Evolutionary conservation across 2,888 invertebrate genomes (phyloP).

Genomic region (Volucella zonaria): DNA sequence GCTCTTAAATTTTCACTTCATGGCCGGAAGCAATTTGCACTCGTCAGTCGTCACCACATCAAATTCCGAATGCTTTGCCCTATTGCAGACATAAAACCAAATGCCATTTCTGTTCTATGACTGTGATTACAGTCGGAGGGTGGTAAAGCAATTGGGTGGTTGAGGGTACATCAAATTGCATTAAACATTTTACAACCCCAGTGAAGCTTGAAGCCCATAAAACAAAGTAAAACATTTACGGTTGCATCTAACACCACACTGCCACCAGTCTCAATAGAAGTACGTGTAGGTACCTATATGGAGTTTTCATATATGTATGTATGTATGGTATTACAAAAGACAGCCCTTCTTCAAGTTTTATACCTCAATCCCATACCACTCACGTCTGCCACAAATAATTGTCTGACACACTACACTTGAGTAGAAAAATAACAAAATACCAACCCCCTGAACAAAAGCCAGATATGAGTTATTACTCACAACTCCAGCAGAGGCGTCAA

Average conservation of each 20-base stretch:
- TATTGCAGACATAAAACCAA: slow-evolving; percentile 62
- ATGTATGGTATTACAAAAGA: slow-evolving; percentile 25
- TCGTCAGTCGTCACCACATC: slow-evolving; percentile 57
- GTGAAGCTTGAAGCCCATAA: slow-evolving; percentile 44
- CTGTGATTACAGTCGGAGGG: slow-evolving; percentile 59
- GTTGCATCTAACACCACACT: slow-evolving; percentile 41
- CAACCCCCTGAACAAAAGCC: slow-evolving; percentile 22
- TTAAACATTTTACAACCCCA: slow-evolving; percentile 65
- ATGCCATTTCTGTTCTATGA: slow-evolving; percentile 54
- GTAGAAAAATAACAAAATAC: slow-evolving; percentile 12
- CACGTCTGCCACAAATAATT: slow-evolving; percentile 47
- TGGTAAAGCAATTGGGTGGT: slow-evolving; percentile 6
- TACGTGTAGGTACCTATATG: slow-evolving; percentile 27
- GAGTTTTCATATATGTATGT: slow-evolving; percentile 25
- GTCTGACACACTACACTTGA: slow-evolving; percentile 31
- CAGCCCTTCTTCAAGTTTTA: slow-evolving; percentile 22
- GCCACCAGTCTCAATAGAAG: background rate
- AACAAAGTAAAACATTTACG: slow-evolving; percentile 69
- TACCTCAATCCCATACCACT: slow-evolving; percentile 1
- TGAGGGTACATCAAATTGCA: slow-evolving; percentile 60
- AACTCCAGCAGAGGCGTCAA: slow-evolving; percentile 73
- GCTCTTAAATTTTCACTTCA: slow-evolving; percentile 53
- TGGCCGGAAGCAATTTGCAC: slow-evolving; percentile 62
- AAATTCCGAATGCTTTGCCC: slow-evolving; percentile 49
- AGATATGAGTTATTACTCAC: slow-evolving; percentile 70